phyloP scores from a whole-genome alignment of 2,888 invertebrate genomes.

The Sipha maydis region DNA sequence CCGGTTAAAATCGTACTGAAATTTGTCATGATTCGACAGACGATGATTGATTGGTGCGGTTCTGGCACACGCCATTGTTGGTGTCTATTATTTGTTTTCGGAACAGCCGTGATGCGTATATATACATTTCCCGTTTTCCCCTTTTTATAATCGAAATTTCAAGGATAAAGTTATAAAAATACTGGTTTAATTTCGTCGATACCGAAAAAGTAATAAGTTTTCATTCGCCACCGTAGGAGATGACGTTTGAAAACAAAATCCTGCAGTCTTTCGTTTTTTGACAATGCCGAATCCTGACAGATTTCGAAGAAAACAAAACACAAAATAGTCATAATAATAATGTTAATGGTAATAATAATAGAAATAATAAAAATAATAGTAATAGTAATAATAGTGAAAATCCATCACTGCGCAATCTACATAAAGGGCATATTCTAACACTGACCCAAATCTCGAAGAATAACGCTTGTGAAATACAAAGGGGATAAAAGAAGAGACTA shows the following conservation, averaged over 20 bases:
- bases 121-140: neutral
- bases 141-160: neutral
- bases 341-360: too few relatives aligned
- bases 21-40: conserved; percentile 42
- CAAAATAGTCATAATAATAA: neutral
- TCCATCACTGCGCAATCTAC: neutral
- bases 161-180: neutral
- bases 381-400: neutral
- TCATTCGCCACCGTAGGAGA: too few relatives aligned
- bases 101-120: neutral
- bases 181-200: neutral
- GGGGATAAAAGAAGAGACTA: conserved; percentile 33
- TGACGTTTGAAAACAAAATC: too few relatives aligned
- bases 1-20: conserved; percentile 22
- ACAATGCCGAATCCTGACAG: neutral
- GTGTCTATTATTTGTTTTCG: neutral
- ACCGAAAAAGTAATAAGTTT: neutral
- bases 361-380: neutral
- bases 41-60: conserved; percentile 49
- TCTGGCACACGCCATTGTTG: neutral
- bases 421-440: neutral
- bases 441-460: conserved; percentile 37
- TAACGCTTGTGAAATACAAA: conserved; percentile 47
- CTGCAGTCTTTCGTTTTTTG: neutral
- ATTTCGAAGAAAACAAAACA: neutral